A percentile compares a stretch with the other conserved stretches of the same genome.
Conservation (phyloP, 1,140 invertebrate genomes). For the Drosophila eugracilis region DNA sequence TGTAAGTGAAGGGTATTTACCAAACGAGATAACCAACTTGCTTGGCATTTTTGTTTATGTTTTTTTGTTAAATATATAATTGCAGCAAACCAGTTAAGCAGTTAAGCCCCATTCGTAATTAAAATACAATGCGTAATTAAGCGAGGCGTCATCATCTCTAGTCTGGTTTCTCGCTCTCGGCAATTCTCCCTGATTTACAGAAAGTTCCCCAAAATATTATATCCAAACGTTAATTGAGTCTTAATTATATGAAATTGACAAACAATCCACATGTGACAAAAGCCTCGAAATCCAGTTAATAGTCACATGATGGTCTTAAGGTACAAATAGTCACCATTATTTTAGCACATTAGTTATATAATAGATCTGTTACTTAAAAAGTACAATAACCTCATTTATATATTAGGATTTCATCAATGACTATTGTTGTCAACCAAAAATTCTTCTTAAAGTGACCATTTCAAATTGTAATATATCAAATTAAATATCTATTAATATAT, state of each 20-base stretch:
- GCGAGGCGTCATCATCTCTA: constrained; percentile 6
- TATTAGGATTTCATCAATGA: too few species aligned
- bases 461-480: background rate
- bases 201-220: constrained; percentile 21
- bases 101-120: constrained; percentile 10
- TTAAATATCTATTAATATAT: background rate
- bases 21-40: background rate
- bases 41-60: background rate
- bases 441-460: background rate
- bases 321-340: constrained; percentile 8
- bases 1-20: background rate
- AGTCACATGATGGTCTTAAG: constrained; percentile 10
- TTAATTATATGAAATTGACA: constrained; percentile 35
- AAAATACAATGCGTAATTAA: constrained; percentile 37
- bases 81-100: constrained; percentile 23
- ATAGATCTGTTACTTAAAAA: background rate
- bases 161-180: background rate
- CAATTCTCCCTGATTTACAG: constrained; percentile 22
- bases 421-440: too few species aligned
- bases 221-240: constrained; percentile 42
- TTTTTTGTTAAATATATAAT: constrained; percentile 2
- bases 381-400: background rate
- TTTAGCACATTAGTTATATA: constrained; percentile 1
- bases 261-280: constrained; percentile 40
- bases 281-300: constrained; percentile 12